Base-by-base conservation (phyloP, 2,888 invertebrate species). In the Xestia sexstrigata region DNA sequence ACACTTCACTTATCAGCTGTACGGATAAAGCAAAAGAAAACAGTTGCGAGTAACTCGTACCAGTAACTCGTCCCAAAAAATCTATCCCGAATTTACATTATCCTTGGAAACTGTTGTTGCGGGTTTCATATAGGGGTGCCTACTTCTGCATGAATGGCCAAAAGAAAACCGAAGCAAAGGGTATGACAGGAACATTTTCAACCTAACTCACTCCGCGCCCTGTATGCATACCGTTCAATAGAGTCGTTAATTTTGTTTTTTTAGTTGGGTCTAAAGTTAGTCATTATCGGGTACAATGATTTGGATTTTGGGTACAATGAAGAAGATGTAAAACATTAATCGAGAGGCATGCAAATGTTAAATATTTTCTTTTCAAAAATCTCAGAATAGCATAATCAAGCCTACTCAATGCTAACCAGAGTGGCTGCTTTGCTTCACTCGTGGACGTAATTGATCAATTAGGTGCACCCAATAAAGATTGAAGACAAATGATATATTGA, bases 371-470 rank as follows among this genome's bases (percentile, higher is more conserved):
- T 67, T 23, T 39, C 23, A 49, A 30, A 23, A 6, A 39, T 52
- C 1, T 62, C 1, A 45, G 45, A n/a, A 15, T 58, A 35, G 9
- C 5, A 45, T n/a, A 55, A 30, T n/a, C 42, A 15, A 4, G n/a
- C 23, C 5, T 47, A 47, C 26, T 47, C 23, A 58, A 39, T 47
- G n/a, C 30, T 65, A 70, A 52, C 45, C 26, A 52, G 17, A 20
- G 7, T 30, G 7, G 13, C 23, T 42, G 63, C 7, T 52, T 23
- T 77, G 45, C 35, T 72, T 45, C 63, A 47, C 23, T 39, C 49
- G 23, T 26, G 11, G 17, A 52, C 74, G 17, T 42, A 80, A 81
- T 63, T 63, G 62, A 63, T 80, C 55, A 35, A 66, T 58, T 60
- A 75, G 17, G 15, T 47, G 42, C 35, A 66, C 26, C 23, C 23